These are phyloP conservation scores for Xiphydria camelus DNA, from an alignment of 2,888 invertebrate species.

Conservation along the genomic window DNA sequence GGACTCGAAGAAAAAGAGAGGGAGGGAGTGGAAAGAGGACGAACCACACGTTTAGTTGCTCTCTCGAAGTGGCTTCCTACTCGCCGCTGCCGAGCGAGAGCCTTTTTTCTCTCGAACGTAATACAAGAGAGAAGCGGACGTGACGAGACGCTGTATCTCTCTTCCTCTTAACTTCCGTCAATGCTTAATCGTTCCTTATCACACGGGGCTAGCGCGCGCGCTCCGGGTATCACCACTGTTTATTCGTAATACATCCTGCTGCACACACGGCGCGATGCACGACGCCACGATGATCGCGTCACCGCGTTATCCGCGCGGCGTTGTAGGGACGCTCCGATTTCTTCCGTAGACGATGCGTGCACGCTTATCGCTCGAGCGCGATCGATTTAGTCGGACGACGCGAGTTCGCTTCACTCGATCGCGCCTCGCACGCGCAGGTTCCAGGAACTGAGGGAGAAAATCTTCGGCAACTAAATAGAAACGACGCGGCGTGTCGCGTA, in stretches of 20 bases:
- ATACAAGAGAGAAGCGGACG: no score
- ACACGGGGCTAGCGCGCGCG: neutral
- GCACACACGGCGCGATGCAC: neutral
- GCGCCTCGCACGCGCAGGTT: no score
- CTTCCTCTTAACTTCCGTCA: neutral
- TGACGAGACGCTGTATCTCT: neutral
- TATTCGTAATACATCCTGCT: neutral
- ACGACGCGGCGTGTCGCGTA: conserved; percentile 19
- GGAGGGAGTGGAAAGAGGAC: neutral
- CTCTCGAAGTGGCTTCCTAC: neutral
- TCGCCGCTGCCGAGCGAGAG: neutral
- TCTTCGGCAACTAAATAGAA: conserved; percentile 32
- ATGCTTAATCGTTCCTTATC: conserved; percentile 4
- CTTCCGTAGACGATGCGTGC: no score
- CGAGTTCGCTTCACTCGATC: no score
- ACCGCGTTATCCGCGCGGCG: neutral
- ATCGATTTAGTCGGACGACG: no score
- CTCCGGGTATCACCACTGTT: conserved; percentile 1
- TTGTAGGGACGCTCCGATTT: no score
- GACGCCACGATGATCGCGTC: neutral
- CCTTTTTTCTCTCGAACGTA: neutral
- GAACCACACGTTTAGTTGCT: neutral
- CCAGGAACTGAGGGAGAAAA: conserved; percentile 27
- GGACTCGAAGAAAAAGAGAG: neutral
- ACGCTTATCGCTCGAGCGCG: no score